A percentile compares a stretch with the other conserved stretches of the same genome.
Evolutionary conservation across 2,113 vertebrate species (phyloP).

Genomic region (Bos indicus): DNA sequence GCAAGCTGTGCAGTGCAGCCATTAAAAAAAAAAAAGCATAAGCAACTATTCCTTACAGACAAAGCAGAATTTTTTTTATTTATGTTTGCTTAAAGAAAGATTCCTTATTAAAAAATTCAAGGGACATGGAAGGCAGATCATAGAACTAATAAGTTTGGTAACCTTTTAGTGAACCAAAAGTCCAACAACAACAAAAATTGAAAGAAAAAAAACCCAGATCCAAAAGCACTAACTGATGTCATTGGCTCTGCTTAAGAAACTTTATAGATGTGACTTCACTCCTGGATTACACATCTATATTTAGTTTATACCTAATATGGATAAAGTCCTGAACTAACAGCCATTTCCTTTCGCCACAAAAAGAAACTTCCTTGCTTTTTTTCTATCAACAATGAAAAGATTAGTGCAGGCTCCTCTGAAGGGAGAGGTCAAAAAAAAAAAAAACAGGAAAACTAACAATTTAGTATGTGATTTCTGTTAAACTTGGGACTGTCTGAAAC

Average conservation of each 20-base stretch:
- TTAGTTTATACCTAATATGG: slow-evolving; percentile 88
- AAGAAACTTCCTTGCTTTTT: slow-evolving; percentile 79
- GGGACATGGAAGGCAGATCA: background rate
- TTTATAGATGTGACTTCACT: slow-evolving; percentile 81
- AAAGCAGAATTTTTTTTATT: background rate
- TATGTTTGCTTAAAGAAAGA: background rate
- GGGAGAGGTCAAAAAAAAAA: background rate
- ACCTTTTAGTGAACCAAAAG: slow-evolving; percentile 58
- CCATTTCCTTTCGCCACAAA: slow-evolving; percentile 78
- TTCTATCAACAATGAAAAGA: slow-evolving; percentile 82
- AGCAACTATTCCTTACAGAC: background rate
- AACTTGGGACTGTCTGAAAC: background rate
- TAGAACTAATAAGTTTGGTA: slow-evolving; percentile 15
- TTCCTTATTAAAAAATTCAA: slow-evolving; percentile 15
- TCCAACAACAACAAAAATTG: background rate
- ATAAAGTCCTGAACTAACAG: slow-evolving; percentile 68
- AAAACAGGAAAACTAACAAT: slow-evolving; percentile 50
- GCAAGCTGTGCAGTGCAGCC: background rate
- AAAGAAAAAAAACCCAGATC: background rate
- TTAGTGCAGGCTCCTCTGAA: slow-evolving; percentile 62
- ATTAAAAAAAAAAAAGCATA: background rate
- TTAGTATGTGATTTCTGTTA: slow-evolving; percentile 48
- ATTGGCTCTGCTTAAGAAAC: slow-evolving; percentile 73
- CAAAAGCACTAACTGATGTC: slow-evolving; percentile 74
- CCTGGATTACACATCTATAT: slow-evolving; percentile 80